Conservation (phyloP, 53 echinoderm and acorn worm genomes). For the Holothuria leucospilota region DNA sequence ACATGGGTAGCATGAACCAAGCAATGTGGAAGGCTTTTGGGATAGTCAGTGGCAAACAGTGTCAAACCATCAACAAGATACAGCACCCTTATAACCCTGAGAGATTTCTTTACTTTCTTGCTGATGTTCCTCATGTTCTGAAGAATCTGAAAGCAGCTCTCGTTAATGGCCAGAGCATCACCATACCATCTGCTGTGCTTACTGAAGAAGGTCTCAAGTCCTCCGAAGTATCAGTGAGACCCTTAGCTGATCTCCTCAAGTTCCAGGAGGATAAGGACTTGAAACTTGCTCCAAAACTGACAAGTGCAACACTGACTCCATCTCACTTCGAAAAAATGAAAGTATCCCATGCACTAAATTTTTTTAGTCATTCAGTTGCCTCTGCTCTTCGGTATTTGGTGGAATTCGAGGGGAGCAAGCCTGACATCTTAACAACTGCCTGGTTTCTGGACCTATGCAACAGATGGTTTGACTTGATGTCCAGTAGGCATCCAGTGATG, state of each 20-base stretch:
- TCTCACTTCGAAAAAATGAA: conserved; percentile 85
- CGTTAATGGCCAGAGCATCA: conserved; percentile 53
- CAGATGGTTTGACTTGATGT: conserved; percentile 72
- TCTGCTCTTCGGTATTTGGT: conserved; percentile 54
- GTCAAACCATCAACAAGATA: conserved; percentile 23
- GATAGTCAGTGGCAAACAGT: neutral
- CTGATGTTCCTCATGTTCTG: conserved; percentile 43
- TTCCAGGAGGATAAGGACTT: conserved; percentile 66
- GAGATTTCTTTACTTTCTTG: conserved; percentile 16
- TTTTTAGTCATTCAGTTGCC: conserved; percentile 67
- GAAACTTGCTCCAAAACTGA: conserved; percentile 70
- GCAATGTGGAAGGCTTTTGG: conserved; percentile 38
- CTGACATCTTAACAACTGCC: conserved; percentile 39
- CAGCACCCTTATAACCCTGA: neutral
- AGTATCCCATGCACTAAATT: conserved; percentile 58
- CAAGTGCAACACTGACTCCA: conserved; percentile 34
- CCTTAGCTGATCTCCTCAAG: conserved; percentile 56
- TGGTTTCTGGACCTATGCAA: conserved; percentile 70
- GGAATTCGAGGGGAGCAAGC: conserved; percentile 29
- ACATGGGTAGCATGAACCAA: conserved; percentile 43
- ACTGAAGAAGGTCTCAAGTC: too few relatives aligned
- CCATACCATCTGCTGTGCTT: neutral
- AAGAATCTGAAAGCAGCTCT: conserved; percentile 78
- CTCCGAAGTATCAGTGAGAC: conserved; percentile 15
- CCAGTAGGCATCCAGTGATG: conserved; percentile 70